Base-by-base conservation (phyloP, 2,113 vertebrate genomes). In the Myiagra hebetior region DNA sequence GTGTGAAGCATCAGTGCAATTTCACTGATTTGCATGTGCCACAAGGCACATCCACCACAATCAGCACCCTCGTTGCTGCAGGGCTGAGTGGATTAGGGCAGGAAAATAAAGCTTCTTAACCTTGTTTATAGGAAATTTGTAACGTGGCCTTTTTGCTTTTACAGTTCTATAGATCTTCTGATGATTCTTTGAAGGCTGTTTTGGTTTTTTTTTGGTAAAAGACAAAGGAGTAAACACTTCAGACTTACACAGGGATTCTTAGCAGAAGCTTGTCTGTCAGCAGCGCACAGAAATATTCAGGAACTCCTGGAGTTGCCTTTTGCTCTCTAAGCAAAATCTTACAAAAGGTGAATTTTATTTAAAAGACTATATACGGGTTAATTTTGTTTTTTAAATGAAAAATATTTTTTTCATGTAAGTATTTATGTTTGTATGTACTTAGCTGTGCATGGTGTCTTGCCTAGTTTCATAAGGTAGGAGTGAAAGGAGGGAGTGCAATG, bases 261-360 rank as follows among this genome's bases (percentile, higher is more conserved):
- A 85, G 79, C 67, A 94, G 84, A 78, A 91, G 69, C 18, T 94
- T 86, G 59, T 52, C 75, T 95, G 75, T 96, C 91, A 68, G 72
- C 93, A 90, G 79, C 83, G 91, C 95, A 95, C 95, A 95, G 70
- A 93, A 92, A 78, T 39, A 91, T 95, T 88, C 69, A 84, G 57
- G 85, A 95, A 81, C 73, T 89, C 76, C 89, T 86, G 83, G 86
- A 87, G 67, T 44, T 95, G 95, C 90, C 91, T 96, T 95, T 96
- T 87, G 77, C 78, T 93, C 46, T 93, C 49, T 52, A 92, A 96
- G 91, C 81, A 88, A 96, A 93, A 78, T 53, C 69, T 91, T 91
- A 47, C 5, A 56, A 95, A 96, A 96, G 75, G 91, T 92, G 80
- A 94, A 95, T 89, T 91, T 96, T 93, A 97, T 96, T 97, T 96